Percentiles rank a stretch among this genome's conserved stretches.
Conservation (phyloP, 2,888 invertebrate genomes). For the Palloptera scutellata region DNA sequence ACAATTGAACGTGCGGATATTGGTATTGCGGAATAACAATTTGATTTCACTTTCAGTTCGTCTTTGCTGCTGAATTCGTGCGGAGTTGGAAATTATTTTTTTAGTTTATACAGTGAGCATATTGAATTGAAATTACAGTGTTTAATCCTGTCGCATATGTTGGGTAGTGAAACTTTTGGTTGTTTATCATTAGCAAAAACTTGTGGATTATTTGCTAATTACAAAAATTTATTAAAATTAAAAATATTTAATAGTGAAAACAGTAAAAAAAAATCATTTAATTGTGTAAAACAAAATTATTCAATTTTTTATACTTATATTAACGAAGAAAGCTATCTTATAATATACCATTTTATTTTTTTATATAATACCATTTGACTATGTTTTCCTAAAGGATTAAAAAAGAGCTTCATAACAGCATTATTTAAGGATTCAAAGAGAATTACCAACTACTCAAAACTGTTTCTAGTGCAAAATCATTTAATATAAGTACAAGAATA, state of each 20-base stretch:
- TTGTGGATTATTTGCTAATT: slow-evolving; percentile 32
- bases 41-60: slow-evolving; percentile 59
- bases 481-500: too few relatives aligned
- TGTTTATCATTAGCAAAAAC: slow-evolving; percentile 24
- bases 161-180: too few relatives aligned
- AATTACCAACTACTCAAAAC: background rate
- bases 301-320: background rate
- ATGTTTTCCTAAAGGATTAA: too few relatives aligned
- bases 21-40: slow-evolving; percentile 22
- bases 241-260: slow-evolving; percentile 10
- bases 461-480: too few relatives aligned
- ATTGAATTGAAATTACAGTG: too few relatives aligned
- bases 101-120: too few relatives aligned
- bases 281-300: background rate
- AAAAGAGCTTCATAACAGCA: too few relatives aligned
- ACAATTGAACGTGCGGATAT: slow-evolving; percentile 9
- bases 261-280: background rate
- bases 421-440: too few relatives aligned
- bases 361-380: too few relatives aligned
- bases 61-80: slow-evolving; percentile 57
- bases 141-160: background rate
- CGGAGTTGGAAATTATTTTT: slow-evolving; percentile 27
- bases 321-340: background rate
- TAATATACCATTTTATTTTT: too few relatives aligned
- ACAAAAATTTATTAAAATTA: slow-evolving; percentile 6